phyloP scores from a whole-genome alignment of 1,140 invertebrate genomes.

The Drosophila arawakana region DNA sequence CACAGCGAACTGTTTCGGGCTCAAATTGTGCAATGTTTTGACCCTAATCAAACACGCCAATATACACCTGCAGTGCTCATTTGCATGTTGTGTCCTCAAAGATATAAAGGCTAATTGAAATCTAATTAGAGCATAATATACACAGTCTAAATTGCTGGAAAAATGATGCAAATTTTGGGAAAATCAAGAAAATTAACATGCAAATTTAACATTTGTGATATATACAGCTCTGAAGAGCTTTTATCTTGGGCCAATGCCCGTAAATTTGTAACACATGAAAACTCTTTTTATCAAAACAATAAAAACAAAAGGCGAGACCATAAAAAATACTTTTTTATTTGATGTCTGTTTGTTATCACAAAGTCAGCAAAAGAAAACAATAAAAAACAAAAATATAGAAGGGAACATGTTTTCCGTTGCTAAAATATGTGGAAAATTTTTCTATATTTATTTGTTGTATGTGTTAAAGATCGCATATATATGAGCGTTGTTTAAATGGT shows the following conservation, averaged over 20 bases:
- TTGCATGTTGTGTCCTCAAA: constrained; percentile 29
- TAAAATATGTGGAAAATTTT: constrained; percentile 8
- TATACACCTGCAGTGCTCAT: constrained; percentile 23
- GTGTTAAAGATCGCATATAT: constrained; percentile 14
- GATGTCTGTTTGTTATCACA: constrained; percentile 27
- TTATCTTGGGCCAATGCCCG: not conserved
- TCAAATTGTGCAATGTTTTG: constrained; percentile 53
- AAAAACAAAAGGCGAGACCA: constrained; percentile 17
- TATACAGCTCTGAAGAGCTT: not conserved
- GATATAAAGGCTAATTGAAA: constrained; percentile 43
- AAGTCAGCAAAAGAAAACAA: constrained; percentile 17
- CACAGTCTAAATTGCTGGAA: not conserved
- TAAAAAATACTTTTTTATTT: constrained; percentile 33
- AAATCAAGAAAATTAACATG: not conserved
- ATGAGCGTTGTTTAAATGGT: constrained; percentile 20
- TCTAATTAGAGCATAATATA: constrained; percentile 1
- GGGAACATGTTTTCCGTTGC: not conserved
- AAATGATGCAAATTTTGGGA: constrained; percentile 3
- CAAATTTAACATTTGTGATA: not conserved
- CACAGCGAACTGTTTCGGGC: constrained; percentile 16
- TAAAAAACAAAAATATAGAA: constrained; percentile 12
- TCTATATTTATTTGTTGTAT: constrained; percentile 18
- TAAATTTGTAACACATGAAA: constrained; percentile 20
- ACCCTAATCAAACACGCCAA: constrained; percentile 40
- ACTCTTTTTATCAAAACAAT: constrained; percentile 31